Evolutionary conservation across 2,113 vertebrate genomes (phyloP).

Genomic region (Irena cyanogastra): DNA sequence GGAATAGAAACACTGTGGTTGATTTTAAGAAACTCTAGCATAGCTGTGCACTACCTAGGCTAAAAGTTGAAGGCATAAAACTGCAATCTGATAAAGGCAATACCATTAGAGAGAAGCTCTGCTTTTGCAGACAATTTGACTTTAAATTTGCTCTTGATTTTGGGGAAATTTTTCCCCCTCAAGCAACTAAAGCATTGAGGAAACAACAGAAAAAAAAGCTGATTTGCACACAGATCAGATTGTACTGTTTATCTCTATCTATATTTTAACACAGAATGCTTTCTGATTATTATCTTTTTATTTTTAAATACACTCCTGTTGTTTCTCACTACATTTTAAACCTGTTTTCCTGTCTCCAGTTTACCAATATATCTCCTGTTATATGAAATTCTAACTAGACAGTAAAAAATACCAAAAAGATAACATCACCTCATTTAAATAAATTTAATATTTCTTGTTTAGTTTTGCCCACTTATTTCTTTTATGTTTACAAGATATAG

Average conservation of each 20-base stretch:
- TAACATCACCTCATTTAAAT: not conserved
- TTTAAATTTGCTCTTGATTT: not conserved
- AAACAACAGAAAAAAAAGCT: not conserved
- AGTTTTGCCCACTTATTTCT: not conserved
- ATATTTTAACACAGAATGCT: not conserved
- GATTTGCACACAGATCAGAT: not conserved
- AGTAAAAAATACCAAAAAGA: not conserved
- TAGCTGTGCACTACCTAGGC: not conserved
- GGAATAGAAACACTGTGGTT: not conserved
- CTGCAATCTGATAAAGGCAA: not conserved
- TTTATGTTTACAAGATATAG: not conserved
- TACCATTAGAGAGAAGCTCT: not conserved
- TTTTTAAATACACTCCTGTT: not conserved
- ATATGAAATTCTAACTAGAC: not conserved
- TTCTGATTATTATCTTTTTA: not conserved
- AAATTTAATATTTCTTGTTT: not conserved
- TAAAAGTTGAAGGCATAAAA: not conserved
- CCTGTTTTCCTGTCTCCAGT: not conserved
- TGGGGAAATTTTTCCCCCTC: rapidly evolving
- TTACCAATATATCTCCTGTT: not conserved
- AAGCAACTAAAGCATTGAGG: not conserved
- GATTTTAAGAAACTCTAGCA: not conserved
- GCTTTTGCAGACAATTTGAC: not conserved
- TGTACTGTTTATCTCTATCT: not conserved
- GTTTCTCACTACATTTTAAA: not conserved